Percentiles rank a stretch among this genome's conserved stretches.
These are phyloP conservation scores for Aptenodytes forsteri DNA, from an alignment of 2,113 vertebrate species.

Conservation along the genomic window DNA sequence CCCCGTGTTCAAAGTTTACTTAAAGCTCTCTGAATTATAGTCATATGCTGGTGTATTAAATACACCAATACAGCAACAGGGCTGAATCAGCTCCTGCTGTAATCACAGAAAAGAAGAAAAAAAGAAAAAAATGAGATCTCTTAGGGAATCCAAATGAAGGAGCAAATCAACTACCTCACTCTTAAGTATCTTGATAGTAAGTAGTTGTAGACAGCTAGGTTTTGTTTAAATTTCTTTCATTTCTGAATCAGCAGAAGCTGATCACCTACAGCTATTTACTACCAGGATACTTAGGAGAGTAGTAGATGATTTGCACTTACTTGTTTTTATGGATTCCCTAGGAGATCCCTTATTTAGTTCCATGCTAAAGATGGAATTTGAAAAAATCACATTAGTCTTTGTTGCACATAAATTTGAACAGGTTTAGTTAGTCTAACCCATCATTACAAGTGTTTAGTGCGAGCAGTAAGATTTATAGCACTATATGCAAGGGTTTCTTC, in stretches of 20 bases:
- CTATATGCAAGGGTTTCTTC: not conserved
- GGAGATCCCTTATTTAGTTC: not conserved
- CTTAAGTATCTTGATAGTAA: not conserved
- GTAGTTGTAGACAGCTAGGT: not conserved
- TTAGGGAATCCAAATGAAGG: not conserved
- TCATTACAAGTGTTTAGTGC: not conserved
- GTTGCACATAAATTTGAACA: conserved; percentile 49
- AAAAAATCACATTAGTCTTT: not conserved
- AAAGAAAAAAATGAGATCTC: no score
- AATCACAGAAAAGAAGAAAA: not conserved
- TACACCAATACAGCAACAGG: not conserved
- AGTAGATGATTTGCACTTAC: not conserved
- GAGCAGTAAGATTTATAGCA: conserved; percentile 46
- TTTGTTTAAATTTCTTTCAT: not conserved
- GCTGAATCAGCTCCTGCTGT: not conserved
- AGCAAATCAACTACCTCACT: not conserved
- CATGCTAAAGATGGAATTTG: not conserved
- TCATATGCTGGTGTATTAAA: not conserved
- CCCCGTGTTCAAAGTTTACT: not conserved
- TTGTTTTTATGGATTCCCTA: not conserved
- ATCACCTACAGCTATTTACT: not conserved
- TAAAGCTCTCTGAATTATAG: not conserved
- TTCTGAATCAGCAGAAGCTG: not conserved
- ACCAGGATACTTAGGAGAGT: not conserved
- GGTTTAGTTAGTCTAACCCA: not conserved